Base-by-base conservation (phyloP, 1,140 invertebrate genomes). In the Semibalanus balanoides region DNA sequence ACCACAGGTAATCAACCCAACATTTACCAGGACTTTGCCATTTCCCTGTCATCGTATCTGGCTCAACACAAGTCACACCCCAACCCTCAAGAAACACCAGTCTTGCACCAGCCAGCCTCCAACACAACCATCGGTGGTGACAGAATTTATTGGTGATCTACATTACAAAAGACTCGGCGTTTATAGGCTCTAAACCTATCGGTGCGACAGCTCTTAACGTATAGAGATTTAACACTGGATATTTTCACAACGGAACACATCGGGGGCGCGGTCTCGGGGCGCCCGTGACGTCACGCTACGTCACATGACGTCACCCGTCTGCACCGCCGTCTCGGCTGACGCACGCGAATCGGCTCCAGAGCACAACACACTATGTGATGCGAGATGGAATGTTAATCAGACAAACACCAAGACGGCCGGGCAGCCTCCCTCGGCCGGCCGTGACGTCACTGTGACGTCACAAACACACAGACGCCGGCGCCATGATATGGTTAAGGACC, bases 141-240 rank as follows among this genome's bases (percentile, higher is more conserved):
- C 11, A 64, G 51, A 64, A 64, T 64, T 11, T 64, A 64, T 64
- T 64, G 51, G 51, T 64, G 51, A 64, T 64, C 51, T 64, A 64
- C 51, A 64, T 64, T 64, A 64, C 51, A 64, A 64, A 64, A 64
- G 51, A 22, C 11, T 64, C 51, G 51, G 51, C 51, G 51, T 64
- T 64, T 14, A 64, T 19, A 64, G 51, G 35, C 35, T 22, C 51
- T 64, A 14, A 64, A 64, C 51, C 51, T 64, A 64, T 64, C 51
- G 22, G 51, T 64, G 51, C 51, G 51, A 64, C 51, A 64, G 51
- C 51, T 64, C 51, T 64, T 64, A 64, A 64, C 14, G 51, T 11
- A 64, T 64, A 64, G 51, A 64, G 51, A 64, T 64, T 64, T 64
- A 64, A 64, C 51, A 64, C 51, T 64, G 51, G 51, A 64, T 25